These are phyloP conservation scores for Hydra vulgaris DNA, from an alignment of 30 jellyfish, hydroid and myxozoan genomes.

Conservation along the genomic window DNA sequence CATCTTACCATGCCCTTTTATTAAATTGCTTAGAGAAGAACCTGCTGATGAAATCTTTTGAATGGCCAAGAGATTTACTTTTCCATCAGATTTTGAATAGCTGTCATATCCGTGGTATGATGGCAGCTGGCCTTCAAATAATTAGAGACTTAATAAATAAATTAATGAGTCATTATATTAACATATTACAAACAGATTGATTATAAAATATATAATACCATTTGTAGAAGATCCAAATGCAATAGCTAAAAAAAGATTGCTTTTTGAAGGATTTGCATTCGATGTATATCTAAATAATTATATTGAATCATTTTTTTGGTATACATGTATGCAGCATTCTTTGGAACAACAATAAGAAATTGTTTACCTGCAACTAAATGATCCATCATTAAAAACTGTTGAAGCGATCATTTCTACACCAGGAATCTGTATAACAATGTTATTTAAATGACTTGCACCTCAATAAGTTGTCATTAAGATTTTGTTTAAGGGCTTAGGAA, in stretches of 20 bases:
- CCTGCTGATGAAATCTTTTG: neutral
- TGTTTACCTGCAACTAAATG: neutral
- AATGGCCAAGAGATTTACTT: neutral
- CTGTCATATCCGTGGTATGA: neutral
- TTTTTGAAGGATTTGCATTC: neutral
- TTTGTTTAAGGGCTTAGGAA: no score
- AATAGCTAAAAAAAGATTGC: neutral
- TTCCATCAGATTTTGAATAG: neutral
- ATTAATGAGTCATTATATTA: no score
- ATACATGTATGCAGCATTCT: no score
- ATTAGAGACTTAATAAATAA: no score
- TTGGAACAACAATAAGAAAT: no score
- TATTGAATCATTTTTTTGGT: no score
- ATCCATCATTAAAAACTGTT: neutral
- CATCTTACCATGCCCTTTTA: neutral
- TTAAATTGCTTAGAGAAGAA: neutral
- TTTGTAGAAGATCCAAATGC: neutral
- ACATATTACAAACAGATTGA: neutral
- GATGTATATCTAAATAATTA: neutral
- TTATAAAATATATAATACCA: neutral
- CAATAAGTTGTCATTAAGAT: no score
- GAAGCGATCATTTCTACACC: neutral
- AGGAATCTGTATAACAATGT: neutral
- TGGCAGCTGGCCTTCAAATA: no score
- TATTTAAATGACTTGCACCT: no score